These are phyloP conservation scores for Astatoreochromis straeleni DNA, from an alignment of 2,113 vertebrate genomes.

Conservation along the genomic window DNA sequence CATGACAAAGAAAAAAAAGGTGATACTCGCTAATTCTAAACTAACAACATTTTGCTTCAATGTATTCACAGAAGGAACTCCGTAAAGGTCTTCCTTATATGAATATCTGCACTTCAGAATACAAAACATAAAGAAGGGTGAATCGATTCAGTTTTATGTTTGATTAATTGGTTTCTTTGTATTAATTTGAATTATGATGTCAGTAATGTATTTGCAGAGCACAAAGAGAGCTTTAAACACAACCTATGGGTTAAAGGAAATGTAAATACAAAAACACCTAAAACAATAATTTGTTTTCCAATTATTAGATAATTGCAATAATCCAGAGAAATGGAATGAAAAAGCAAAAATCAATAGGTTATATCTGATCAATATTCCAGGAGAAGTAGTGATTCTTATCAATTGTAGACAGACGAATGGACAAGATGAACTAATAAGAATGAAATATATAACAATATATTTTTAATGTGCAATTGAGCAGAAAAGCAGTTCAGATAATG, in stretches of 20 bases:
- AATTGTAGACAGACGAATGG: background rate
- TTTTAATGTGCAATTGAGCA: background rate
- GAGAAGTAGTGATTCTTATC: background rate
- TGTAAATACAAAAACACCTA: background rate
- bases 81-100: rapidly evolving
- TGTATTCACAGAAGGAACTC: background rate
- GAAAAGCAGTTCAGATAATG: background rate
- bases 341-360: background rate
- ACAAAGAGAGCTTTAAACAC: background rate
- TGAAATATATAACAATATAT: background rate
- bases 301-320: background rate
- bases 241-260: background rate
- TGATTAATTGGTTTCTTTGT: background rate
- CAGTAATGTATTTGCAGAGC: background rate
- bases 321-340: background rate
- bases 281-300: background rate
- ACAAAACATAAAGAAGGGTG: background rate
- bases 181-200: rapidly evolving
- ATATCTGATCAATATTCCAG: background rate
- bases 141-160: background rate
- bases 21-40: rapidly evolving
- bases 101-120: background rate
- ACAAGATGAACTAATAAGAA: background rate
- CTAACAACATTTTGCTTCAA: background rate
- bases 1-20: background rate